Conservation (phyloP, 2,888 invertebrate genomes). For the Rhopalosiphum nymphaeae region DNA sequence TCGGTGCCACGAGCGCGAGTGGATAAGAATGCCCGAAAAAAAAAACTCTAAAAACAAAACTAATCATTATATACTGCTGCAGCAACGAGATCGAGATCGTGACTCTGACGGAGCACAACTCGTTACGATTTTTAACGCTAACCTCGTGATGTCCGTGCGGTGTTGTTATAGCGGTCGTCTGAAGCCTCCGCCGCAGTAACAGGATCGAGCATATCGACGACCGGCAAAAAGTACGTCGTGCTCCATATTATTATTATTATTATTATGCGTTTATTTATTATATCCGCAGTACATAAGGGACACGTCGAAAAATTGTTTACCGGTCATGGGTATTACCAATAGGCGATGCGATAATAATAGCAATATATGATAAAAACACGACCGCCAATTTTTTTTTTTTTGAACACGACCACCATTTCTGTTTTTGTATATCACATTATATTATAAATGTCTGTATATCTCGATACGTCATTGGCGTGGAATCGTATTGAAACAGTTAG, state of each 20-base stretch:
- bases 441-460: too few relatives aligned
- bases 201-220: background rate
- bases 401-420: background rate
- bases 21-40: conserved; percentile 28
- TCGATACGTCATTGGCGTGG: too few relatives aligned
- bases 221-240: conserved; percentile 26
- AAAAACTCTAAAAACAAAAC: background rate
- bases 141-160: background rate
- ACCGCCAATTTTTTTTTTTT: too few relatives aligned
- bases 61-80: conserved; percentile 30
- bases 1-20: conserved; percentile 35
- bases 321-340: too few relatives aligned
- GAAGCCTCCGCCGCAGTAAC: background rate
- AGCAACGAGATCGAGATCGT: conserved; percentile 62
- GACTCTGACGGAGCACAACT: conserved; percentile 41
- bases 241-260: background rate
- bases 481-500: too few relatives aligned
- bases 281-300: background rate
- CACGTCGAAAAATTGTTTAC: conserved; percentile 1
- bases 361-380: too few relatives aligned
- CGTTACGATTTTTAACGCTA: conserved; percentile 55
- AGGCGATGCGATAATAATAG: too few relatives aligned
- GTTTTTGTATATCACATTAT: conserved; percentile 48
- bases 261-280: background rate
- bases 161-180: background rate